phyloP scores from a whole-genome alignment of 1,140 invertebrate species.

The Melanaphis sacchari region DNA sequence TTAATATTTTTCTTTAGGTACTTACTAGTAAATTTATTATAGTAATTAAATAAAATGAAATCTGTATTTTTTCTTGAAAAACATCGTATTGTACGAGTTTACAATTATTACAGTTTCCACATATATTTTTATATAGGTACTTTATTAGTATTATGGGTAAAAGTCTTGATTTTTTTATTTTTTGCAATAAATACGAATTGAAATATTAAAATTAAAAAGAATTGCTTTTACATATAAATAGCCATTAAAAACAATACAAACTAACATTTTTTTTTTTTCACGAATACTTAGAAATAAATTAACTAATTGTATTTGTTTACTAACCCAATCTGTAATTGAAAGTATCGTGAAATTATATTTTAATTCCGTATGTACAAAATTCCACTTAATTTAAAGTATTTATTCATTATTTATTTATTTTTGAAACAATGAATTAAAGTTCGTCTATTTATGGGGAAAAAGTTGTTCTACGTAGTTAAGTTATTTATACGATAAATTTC shows the following conservation, averaged over 20 bases:
- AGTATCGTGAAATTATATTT: neutral
- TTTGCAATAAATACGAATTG: neutral
- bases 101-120: neutral
- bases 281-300: neutral
- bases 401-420: too few species aligned
- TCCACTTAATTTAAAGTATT: neutral
- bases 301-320: neutral
- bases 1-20: neutral
- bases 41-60: neutral
- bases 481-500: too few species aligned
- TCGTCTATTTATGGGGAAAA: neutral
- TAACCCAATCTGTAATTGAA: neutral
- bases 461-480: too few species aligned
- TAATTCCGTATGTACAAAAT: neutral
- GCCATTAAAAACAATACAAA: neutral
- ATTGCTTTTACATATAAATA: neutral
- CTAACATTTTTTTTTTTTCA: neutral
- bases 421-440: neutral
- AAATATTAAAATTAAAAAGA: neutral
- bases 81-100: neutral
- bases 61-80: neutral
- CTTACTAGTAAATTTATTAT: neutral
- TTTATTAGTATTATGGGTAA: neutral
- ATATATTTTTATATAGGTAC: neutral
- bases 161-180: neutral